Percentiles rank a stretch among this genome's conserved stretches.
phyloP scores from a whole-genome alignment of 2,888 invertebrate species.

The Epinotia nisella region DNA sequence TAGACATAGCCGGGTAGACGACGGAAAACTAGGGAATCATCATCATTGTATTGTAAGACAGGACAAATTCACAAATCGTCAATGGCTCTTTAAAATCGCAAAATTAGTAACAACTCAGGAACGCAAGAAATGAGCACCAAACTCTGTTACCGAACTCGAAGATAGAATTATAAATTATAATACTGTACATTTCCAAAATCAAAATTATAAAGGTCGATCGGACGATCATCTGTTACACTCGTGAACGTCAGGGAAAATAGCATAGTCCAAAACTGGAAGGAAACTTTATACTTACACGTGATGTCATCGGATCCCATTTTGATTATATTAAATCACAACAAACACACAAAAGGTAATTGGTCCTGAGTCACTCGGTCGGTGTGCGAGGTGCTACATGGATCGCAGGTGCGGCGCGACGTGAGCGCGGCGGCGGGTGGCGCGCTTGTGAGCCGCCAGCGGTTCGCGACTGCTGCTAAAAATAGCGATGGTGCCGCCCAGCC shows the following conservation, averaged over 20 bases:
- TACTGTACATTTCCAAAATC: slow-evolving; percentile 3
- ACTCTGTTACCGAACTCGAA: not conserved
- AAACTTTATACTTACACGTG: slow-evolving; percentile 64
- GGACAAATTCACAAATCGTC: not conserved
- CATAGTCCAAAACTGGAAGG: slow-evolving; percentile 26
- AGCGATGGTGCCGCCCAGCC: slow-evolving; percentile 59
- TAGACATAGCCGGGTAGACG: not conserved
- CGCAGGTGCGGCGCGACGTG: slow-evolving; percentile 57
- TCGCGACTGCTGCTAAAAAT: slow-evolving; percentile 69
- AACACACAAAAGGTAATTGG: slow-evolving; percentile 53
- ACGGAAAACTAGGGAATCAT: not conserved
- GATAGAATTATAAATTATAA: not conserved
- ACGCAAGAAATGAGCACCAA: not conserved
- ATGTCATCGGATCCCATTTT: slow-evolving; percentile 70
- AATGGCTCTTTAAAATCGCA: not conserved
- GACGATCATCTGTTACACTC: slow-evolving; percentile 19
- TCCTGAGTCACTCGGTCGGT: slow-evolving; percentile 54
- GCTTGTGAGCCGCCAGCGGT: slow-evolving; percentile 62
- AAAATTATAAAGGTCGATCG: not conserved
- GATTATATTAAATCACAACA: slow-evolving; percentile 49
- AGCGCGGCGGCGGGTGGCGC: slow-evolving; percentile 62
- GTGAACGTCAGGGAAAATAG: slow-evolving; percentile 32
- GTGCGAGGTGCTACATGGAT: slow-evolving; percentile 49
- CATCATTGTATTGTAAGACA: not conserved
- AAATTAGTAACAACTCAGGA: not conserved